A percentile compares a stretch with the other conserved stretches of the same genome.
phyloP scores from a whole-genome alignment of 2,888 invertebrate species.

The Octonoba sinensis region DNA sequence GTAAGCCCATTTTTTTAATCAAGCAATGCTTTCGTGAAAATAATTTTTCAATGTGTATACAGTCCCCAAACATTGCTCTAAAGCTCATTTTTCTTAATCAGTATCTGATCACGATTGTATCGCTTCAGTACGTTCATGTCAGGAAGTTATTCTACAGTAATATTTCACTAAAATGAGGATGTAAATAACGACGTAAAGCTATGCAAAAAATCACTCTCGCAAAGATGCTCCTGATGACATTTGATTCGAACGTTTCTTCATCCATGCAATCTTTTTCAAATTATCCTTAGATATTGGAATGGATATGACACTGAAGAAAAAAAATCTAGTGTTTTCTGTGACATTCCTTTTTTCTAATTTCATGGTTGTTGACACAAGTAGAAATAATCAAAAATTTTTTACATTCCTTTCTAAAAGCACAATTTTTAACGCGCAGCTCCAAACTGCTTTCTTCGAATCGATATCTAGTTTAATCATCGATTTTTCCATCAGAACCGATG shows the following conservation, averaged over 20 bases:
- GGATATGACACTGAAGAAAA: not conserved
- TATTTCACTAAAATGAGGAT: too few species aligned
- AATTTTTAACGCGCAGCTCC: not conserved
- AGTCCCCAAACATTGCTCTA: too few species aligned
- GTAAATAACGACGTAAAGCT: too few species aligned
- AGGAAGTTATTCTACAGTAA: too few species aligned
- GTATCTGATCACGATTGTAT: too few species aligned
- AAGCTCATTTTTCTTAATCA: too few species aligned
- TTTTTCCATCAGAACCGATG: constrained; percentile 7
- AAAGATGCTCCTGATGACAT: not conserved
- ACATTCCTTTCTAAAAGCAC: not conserved
- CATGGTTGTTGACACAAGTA: constrained; percentile 17
- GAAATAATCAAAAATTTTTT: constrained; percentile 6
- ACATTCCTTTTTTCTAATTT: constrained; percentile 10
- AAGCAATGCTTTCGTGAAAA: too few species aligned
- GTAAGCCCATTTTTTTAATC: too few species aligned
- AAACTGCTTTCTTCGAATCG: constrained; percentile 5
- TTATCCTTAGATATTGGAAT: not conserved
- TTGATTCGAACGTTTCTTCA: not conserved
- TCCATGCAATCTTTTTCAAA: constrained; percentile 1
- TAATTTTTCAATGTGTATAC: too few species aligned
- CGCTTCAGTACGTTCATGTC: too few species aligned
- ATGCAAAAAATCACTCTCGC: too few species aligned
- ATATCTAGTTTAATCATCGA: not conserved
- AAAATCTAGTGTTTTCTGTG: not conserved